These are phyloP conservation scores for Drosophila mauritiana DNA, from an alignment of 1,140 invertebrate genomes.

Conservation along the genomic window DNA sequence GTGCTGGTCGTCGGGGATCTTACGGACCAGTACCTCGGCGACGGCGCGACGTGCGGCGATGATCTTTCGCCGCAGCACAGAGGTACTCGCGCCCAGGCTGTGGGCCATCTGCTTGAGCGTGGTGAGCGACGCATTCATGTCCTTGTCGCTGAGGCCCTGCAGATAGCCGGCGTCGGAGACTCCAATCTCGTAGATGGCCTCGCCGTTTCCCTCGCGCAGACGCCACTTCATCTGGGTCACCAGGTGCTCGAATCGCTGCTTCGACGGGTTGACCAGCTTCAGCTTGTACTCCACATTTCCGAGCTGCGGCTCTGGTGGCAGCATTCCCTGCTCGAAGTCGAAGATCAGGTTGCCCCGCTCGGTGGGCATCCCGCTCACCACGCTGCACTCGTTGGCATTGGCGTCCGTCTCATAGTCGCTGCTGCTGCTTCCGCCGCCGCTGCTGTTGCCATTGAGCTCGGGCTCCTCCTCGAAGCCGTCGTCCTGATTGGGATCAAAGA, in stretches of 20 bases:
- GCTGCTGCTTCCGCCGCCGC: slow-evolving; percentile 54
- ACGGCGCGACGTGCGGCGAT: slow-evolving; percentile 86
- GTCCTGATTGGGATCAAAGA: slow-evolving; percentile 89
- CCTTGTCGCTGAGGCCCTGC: slow-evolving; percentile 91
- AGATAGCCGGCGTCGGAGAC: slow-evolving; percentile 96
- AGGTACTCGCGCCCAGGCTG: slow-evolving; percentile 92
- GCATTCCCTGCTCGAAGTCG: slow-evolving; percentile 85
- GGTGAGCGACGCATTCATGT: slow-evolving; percentile 92
- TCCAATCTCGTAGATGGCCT: slow-evolving; percentile 98
- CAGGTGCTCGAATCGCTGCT: slow-evolving; percentile 93
- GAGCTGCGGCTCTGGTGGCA: slow-evolving; percentile 95
- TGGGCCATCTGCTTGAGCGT: slow-evolving; percentile 94
- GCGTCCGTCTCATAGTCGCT: slow-evolving; percentile 73
- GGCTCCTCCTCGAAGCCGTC: slow-evolving; percentile 79
- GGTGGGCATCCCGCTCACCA: slow-evolving; percentile 35
- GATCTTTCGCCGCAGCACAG: slow-evolving; percentile 86
- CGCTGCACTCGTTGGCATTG: slow-evolving; percentile 55
- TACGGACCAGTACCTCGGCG: slow-evolving; percentile 95
- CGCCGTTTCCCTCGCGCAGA: slow-evolving; percentile 94
- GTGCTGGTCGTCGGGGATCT: slow-evolving; percentile 96
- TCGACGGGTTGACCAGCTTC: slow-evolving; percentile 93
- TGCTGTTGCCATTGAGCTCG: slow-evolving; percentile 73
- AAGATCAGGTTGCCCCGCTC: slow-evolving; percentile 84
- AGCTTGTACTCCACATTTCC: slow-evolving; percentile 98
- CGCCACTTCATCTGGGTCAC: slow-evolving; percentile 97